phyloP scores from a whole-genome alignment of 2,888 invertebrate species.

The Drepanosiphum platanoidis region DNA sequence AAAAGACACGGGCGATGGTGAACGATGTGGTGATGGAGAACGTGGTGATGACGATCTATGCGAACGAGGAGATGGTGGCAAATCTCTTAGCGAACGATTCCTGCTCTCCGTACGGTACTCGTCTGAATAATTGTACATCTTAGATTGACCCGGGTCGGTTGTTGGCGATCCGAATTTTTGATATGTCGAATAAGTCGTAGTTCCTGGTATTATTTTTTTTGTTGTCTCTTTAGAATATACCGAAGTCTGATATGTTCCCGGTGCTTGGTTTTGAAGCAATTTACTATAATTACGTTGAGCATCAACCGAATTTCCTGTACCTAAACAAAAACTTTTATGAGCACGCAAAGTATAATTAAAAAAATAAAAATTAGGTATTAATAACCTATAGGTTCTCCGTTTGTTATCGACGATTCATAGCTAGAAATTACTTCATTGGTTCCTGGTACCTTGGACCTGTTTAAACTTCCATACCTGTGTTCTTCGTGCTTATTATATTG shows the following conservation, averaged over 20 bases:
- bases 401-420: constrained; percentile 54
- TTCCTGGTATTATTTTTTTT: constrained; percentile 54
- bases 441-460: constrained; percentile 60
- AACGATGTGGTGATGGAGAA: constrained; percentile 65
- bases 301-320: constrained; percentile 3
- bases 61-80: constrained; percentile 51
- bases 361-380: neutral
- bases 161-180: constrained; percentile 35
- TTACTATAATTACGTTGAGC: constrained; percentile 36
- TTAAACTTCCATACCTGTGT: constrained; percentile 64
- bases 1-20: constrained; percentile 66
- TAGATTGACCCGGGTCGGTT: constrained; percentile 34
- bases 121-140: constrained; percentile 56
- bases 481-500: constrained; percentile 64
- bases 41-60: constrained; percentile 48
- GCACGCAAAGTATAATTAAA: neutral
- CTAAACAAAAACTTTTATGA: neutral
- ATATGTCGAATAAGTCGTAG: constrained; percentile 49
- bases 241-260: constrained; percentile 53
- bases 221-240: constrained; percentile 54
- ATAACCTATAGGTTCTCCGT: constrained; percentile 52
- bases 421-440: constrained; percentile 62
- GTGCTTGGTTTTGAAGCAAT: constrained; percentile 40
- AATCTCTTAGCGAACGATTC: constrained; percentile 55
- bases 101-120: constrained; percentile 44